These are phyloP conservation scores for Orcinus orca DNA, from an alignment of 2,113 vertebrate species.

Conservation along the genomic window DNA sequence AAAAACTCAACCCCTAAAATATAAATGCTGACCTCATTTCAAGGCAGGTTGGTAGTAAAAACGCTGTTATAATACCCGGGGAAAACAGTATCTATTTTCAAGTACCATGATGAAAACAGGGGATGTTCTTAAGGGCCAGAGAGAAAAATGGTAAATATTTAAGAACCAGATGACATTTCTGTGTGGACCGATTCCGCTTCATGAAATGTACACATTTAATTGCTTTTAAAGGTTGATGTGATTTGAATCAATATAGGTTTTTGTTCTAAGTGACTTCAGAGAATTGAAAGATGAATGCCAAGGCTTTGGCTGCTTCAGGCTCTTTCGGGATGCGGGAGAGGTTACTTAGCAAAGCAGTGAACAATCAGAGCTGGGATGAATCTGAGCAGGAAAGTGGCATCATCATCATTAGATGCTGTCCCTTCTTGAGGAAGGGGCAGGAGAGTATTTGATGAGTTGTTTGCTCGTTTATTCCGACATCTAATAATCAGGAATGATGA, in stretches of 20 bases:
- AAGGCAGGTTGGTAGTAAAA: background rate
- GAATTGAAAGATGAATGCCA: background rate
- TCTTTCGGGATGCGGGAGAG: background rate
- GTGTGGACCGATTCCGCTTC: background rate
- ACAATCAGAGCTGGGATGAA: too few relatives aligned
- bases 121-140: background rate
- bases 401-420: background rate
- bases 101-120: background rate
- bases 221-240: background rate
- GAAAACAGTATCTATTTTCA: background rate
- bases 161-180: slow-evolving; percentile 30
- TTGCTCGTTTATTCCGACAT: background rate
- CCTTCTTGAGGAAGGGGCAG: background rate
- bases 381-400: rapidly evolving
- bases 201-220: background rate
- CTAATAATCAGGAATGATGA: background rate
- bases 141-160: slow-evolving; percentile 43
- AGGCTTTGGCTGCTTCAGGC: background rate
- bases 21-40: slow-evolving; percentile 58
- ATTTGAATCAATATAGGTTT: background rate
- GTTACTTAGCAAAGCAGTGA: background rate
- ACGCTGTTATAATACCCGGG: background rate
- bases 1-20: slow-evolving; percentile 8
- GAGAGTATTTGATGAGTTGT: background rate
- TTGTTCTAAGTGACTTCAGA: background rate